phyloP scores from a whole-genome alignment of 2,113 vertebrate genomes.

The Varanus salvator region DNA sequence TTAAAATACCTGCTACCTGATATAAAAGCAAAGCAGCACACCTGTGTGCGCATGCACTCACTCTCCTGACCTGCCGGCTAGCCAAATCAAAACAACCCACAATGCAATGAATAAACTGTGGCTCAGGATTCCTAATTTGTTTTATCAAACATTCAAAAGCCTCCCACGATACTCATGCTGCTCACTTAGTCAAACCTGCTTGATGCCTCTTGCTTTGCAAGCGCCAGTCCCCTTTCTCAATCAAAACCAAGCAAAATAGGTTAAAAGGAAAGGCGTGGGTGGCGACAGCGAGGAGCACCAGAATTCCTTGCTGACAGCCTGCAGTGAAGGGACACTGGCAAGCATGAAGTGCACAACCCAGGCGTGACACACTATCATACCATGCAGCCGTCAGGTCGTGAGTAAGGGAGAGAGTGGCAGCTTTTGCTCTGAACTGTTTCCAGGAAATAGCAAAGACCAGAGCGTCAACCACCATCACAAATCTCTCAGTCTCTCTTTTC shows the following conservation, averaged over 20 bases:
- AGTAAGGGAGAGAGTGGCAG: not conserved
- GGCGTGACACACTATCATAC: conserved; percentile 7
- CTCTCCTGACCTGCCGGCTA: not conserved
- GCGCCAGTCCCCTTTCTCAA: conserved; percentile 35
- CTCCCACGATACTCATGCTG: conserved; percentile 13
- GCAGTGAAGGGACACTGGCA: not conserved
- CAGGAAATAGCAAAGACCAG: not conserved
- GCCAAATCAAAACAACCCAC: conserved; percentile 16
- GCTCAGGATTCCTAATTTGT: conserved; percentile 28
- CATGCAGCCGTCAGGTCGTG: conserved; percentile 1
- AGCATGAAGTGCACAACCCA: conserved; percentile 20
- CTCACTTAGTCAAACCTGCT: conserved; percentile 31
- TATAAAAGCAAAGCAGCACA: not conserved
- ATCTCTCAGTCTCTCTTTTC: not conserved
- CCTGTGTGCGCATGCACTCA: not conserved
- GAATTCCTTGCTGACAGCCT: conserved; percentile 16
- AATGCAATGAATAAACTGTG: not conserved
- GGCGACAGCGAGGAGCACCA: conserved; percentile 7
- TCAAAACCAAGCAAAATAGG: conserved; percentile 26
- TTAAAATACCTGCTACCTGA: conserved; percentile 57
- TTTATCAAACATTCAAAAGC: conserved; percentile 30
- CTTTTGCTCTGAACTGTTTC: conserved; percentile 32
- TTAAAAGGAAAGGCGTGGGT: not conserved
- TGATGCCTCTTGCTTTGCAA: conserved; percentile 19
- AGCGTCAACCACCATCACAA: not conserved